phyloP scores from a whole-genome alignment of 2,888 invertebrate genomes.

The Zygogramma bicolorata region DNA sequence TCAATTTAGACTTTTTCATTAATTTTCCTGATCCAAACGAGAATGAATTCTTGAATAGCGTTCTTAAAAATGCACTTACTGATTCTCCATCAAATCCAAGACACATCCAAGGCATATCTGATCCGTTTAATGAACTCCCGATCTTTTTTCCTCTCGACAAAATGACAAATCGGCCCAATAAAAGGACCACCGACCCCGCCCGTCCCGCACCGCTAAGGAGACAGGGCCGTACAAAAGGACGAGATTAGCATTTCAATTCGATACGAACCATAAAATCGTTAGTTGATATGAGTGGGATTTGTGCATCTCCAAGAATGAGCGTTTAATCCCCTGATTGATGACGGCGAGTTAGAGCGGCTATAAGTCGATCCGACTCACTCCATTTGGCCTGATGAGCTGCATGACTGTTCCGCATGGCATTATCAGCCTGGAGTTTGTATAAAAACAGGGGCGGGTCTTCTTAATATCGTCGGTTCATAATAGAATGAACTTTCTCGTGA shows the following conservation, averaged over 20 bases:
- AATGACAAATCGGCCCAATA: neutral
- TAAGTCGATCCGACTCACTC: slow-evolving; percentile 66
- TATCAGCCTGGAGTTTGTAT: slow-evolving; percentile 48
- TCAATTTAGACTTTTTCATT: no score
- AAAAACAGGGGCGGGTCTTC: slow-evolving; percentile 26
- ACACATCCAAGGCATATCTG: no score
- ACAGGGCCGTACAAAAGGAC: slow-evolving; percentile 14
- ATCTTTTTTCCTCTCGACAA: neutral
- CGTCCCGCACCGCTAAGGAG: neutral
- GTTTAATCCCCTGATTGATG: slow-evolving; percentile 65
- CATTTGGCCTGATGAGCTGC: slow-evolving; percentile 67
- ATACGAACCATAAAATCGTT: slow-evolving; percentile 61
- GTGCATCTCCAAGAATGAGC: slow-evolving; percentile 60
- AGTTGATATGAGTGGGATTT: slow-evolving; percentile 60
- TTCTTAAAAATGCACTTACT: no score
- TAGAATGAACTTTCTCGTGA: no score
- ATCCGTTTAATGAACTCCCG: no score
- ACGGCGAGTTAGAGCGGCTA: slow-evolving; percentile 60
- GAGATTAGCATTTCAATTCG: slow-evolving; percentile 52
- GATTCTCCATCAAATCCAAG: no score
- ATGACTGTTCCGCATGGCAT: slow-evolving; percentile 62
- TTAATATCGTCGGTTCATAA: no score
- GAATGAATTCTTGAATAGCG: no score
- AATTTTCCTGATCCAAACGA: no score
- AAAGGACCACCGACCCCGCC: neutral